phyloP scores from a whole-genome alignment of 2,797 vertebrate species.

The Bovichtus variegatus region DNA sequence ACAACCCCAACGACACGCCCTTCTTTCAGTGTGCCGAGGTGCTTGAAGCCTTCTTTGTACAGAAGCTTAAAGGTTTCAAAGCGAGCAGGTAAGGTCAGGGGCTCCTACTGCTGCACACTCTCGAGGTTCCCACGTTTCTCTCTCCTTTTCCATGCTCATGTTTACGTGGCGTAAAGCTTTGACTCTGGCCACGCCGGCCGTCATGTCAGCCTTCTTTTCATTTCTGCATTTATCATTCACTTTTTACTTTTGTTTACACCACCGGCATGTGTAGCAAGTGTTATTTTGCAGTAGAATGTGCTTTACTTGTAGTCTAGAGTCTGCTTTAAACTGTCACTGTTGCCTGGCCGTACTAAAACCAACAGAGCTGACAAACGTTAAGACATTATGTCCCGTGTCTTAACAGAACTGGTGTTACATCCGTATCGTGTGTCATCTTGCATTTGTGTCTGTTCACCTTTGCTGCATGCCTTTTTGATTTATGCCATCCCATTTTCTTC shows the following conservation, averaged over 20 bases:
- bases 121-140: neutral
- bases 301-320: slow-evolving; percentile 18
- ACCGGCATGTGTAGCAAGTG: slow-evolving; percentile 50
- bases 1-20: slow-evolving; percentile 98
- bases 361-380: slow-evolving; percentile 21
- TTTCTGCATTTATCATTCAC: slow-evolving; percentile 20
- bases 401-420: slow-evolving; percentile 24
- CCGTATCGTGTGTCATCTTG: slow-evolving; percentile 59
- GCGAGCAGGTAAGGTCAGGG: slow-evolving; percentile 89
- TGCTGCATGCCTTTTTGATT: slow-evolving; percentile 87
- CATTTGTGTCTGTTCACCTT: slow-evolving; percentile 75
- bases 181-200: neutral
- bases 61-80: slow-evolving; percentile 99
- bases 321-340: neutral
- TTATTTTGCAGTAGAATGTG: slow-evolving; percentile 16
- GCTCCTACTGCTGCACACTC: neutral
- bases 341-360: slow-evolving; percentile 42
- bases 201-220: neutral
- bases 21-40: slow-evolving; percentile 99
- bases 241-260: slow-evolving; percentile 9
- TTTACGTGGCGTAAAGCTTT: slow-evolving; percentile 4
- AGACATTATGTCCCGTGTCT: slow-evolving; percentile 36
- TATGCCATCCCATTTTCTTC: slow-evolving; percentile 91
- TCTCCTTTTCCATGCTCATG: neutral
- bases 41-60: slow-evolving; percentile 98